Base-by-base conservation (phyloP, 2,797 vertebrate species). In the Sebastes reedi region DNA sequence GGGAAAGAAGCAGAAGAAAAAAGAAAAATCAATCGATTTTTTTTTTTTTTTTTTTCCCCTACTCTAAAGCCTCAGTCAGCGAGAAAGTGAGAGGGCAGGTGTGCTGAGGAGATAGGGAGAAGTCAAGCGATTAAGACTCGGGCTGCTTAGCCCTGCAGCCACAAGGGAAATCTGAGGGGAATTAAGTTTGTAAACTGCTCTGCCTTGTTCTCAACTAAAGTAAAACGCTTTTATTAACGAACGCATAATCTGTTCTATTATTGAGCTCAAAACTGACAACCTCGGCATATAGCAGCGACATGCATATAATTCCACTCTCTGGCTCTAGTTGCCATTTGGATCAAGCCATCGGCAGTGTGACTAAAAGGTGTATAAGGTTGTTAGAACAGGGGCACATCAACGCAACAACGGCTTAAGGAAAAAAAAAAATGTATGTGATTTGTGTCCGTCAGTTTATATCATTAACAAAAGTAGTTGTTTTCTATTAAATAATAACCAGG, bases 171-270 rank as follows among this genome's bases (percentile, higher is more conserved):
- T 96, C 93, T 93, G 90, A 92, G 69, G 60, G 91, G 92, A 94
- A 95, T 95, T 95, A 92, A 92, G 92, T 95, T 94, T 90, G 92
- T 93, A 94, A 94, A 94, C 92, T 90, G 87, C 87, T 89, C 87
- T 87, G 92, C 83, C 91, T 91, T 88, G 83, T 91, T 92, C 88
- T 80, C 79, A 77, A 85, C 87, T 82, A 67, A 88, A 92, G 92
- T 88, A 88, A 90, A 92, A 94, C 70, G 75, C 84, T 91, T 92
- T 92, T 89, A 89, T 91, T 84, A 93, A 93, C 87, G 89, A 90
- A 92, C 65, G 81, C 79, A 89, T 94, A 89, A 93, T 94, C 85
- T 85, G 75, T 83, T 92, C 87, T 82, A 80, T 90, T 90, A 94
- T 92, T 88, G 92, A 85, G 89, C 77, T 77, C 36, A 39, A 88